Evolutionary conservation across 2,888 invertebrate genomes (phyloP).

Genomic region (Hipparchia sbordonii): DNA sequence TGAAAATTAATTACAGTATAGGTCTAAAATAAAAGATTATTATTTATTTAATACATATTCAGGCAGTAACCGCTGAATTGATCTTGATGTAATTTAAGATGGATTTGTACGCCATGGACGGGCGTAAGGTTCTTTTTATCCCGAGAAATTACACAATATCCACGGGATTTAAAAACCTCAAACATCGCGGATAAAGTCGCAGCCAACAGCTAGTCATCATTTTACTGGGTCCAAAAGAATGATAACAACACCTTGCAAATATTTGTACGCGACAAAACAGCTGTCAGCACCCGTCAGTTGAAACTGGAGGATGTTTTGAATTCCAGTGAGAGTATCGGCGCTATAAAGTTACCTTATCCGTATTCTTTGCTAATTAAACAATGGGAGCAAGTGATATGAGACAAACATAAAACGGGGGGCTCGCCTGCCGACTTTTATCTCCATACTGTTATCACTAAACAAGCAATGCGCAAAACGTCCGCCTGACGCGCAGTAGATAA

Average conservation of each 20-base stretch:
- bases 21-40: too few relatives aligned
- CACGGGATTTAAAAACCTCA: too few relatives aligned
- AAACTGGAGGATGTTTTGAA: slow-evolving; percentile 36
- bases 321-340: slow-evolving; percentile 28
- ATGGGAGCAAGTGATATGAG: slow-evolving; percentile 44
- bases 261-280: slow-evolving; percentile 39
- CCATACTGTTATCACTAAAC: slow-evolving; percentile 44
- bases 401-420: slow-evolving; percentile 55
- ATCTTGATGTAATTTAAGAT: too few relatives aligned
- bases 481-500: slow-evolving; percentile 20
- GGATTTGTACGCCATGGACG: too few relatives aligned
- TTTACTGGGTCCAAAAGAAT: too few relatives aligned
- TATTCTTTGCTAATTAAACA: slow-evolving; percentile 54
- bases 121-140: too few relatives aligned
- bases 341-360: slow-evolving; percentile 45
- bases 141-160: too few relatives aligned
- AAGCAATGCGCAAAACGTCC: slow-evolving; percentile 48
- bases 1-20: too few relatives aligned
- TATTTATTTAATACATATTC: too few relatives aligned
- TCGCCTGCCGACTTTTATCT: slow-evolving; percentile 50
- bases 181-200: too few relatives aligned
- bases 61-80: too few relatives aligned
- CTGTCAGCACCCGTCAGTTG: slow-evolving; percentile 37
- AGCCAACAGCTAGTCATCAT: too few relatives aligned
- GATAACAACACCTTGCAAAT: slow-evolving; percentile 28